Conservation (phyloP, 2,888 invertebrate genomes). For the Actias luna region DNA sequence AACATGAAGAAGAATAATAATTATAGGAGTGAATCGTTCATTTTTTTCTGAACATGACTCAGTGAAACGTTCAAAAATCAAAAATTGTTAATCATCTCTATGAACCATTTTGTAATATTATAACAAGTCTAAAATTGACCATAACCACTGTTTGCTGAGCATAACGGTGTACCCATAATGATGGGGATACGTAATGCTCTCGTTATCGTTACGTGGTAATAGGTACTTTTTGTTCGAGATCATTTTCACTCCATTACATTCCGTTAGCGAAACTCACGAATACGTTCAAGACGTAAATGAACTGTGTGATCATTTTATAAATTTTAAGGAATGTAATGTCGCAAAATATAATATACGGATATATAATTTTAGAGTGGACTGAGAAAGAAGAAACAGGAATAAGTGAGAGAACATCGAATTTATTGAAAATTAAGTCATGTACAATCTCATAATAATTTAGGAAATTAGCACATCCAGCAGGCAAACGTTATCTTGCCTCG, state of each 20-base stretch:
- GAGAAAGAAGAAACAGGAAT: background rate
- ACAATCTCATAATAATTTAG: too few species aligned
- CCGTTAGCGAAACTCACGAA: constrained; percentile 34
- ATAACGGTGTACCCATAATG: constrained; percentile 31
- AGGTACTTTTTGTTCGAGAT: constrained; percentile 27
- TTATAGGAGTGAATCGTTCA: background rate
- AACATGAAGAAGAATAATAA: too few species aligned
- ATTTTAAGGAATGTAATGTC: constrained; percentile 5
- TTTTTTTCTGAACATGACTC: background rate
- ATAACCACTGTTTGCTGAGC: constrained; percentile 29
- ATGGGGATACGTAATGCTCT: constrained; percentile 26
- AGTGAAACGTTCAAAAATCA: constrained; percentile 13
- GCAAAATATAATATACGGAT: constrained; percentile 1
- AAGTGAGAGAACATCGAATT: background rate
- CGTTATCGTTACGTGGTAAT: constrained; percentile 32
- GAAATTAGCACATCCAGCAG: too few species aligned
- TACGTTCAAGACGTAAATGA: constrained; percentile 27
- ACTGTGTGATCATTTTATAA: constrained; percentile 14
- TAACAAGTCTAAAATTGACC: constrained; percentile 23
- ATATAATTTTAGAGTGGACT: background rate
- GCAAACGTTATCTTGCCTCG: too few species aligned
- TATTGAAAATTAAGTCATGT: too few species aligned
- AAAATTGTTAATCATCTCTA: constrained; percentile 20
- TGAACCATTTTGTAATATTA: constrained; percentile 18
- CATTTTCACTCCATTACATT: constrained; percentile 35